Percentiles rank a stretch among this genome's conserved stretches.
These are phyloP conservation scores for Himantopus leucocephalus DNA, from an alignment of 2,113 vertebrate genomes.

Conservation along the genomic window DNA sequence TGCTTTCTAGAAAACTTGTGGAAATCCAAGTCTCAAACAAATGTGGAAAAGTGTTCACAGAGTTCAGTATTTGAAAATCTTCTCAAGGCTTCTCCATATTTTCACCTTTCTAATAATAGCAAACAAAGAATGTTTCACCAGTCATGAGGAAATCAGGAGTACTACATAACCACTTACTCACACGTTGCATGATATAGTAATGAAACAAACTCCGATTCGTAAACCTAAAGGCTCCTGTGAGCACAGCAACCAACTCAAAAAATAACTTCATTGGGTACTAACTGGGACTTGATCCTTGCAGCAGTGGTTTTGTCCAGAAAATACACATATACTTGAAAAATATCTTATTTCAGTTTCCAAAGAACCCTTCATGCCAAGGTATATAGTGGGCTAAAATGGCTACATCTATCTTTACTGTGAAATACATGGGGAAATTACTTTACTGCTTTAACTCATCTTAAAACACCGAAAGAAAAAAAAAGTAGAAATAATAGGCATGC, in stretches of 20 bases:
- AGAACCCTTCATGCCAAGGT: not conserved
- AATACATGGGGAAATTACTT: not conserved
- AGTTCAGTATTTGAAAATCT: not conserved
- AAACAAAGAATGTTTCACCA: not conserved
- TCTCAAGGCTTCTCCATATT: not conserved
- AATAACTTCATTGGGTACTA: not conserved
- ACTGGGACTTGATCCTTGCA: not conserved
- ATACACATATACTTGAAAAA: not conserved
- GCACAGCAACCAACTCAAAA: not conserved
- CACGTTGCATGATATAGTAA: not conserved
- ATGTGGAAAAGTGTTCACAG: not conserved
- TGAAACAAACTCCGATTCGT: not conserved
- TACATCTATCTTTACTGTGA: not conserved
- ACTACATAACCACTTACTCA: not conserved
- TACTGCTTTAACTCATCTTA: not conserved
- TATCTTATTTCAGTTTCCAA: not conserved
- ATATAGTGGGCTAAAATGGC: not conserved
- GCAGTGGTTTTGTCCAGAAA: not conserved
- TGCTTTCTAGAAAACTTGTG: not conserved
- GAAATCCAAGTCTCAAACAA: not conserved
- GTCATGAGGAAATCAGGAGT: not conserved
- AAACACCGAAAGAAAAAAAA: not conserved
- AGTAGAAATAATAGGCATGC: not conserved
- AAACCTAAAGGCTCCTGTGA: not conserved
- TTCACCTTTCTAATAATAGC: not conserved